Conservation (phyloP, 2,113 vertebrate species). For the Beaufortia kweichowensis region DNA sequence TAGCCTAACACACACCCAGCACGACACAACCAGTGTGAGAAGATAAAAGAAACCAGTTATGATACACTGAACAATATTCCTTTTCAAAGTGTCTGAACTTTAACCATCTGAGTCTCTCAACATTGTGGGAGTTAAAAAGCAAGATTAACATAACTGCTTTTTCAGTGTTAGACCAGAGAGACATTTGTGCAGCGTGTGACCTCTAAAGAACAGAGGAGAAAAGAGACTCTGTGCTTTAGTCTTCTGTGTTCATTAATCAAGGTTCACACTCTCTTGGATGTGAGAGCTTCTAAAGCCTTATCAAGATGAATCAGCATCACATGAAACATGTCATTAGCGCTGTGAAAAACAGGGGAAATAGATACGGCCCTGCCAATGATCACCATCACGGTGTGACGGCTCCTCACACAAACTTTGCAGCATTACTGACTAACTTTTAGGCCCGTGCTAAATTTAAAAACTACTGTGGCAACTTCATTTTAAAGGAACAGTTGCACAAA, state of each 20-base stretch:
- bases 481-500: too few relatives aligned
- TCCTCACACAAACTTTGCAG: neutral
- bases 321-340: neutral
- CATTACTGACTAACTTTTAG: too few relatives aligned
- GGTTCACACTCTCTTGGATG: neutral
- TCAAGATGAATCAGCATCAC: neutral
- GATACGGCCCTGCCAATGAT: neutral
- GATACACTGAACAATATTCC: neutral
- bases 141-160: neutral
- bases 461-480: too few relatives aligned
- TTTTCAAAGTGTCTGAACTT: neutral
- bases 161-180: neutral
- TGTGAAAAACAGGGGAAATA: neutral
- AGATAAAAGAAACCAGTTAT: neutral
- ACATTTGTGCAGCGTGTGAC: neutral
- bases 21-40: neutral
- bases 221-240: neutral
- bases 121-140: neutral
- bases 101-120: neutral
- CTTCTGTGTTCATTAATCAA: neutral
- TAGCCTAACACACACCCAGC: too few relatives aligned
- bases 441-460: too few relatives aligned
- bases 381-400: neutral
- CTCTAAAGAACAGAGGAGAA: constrained; percentile 13
- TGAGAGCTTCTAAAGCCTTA: neutral